A percentile compares a stretch with the other conserved stretches of the same genome.
Conservation (phyloP, 2,888 invertebrate species). For the Willowsia nigromaculata region DNA sequence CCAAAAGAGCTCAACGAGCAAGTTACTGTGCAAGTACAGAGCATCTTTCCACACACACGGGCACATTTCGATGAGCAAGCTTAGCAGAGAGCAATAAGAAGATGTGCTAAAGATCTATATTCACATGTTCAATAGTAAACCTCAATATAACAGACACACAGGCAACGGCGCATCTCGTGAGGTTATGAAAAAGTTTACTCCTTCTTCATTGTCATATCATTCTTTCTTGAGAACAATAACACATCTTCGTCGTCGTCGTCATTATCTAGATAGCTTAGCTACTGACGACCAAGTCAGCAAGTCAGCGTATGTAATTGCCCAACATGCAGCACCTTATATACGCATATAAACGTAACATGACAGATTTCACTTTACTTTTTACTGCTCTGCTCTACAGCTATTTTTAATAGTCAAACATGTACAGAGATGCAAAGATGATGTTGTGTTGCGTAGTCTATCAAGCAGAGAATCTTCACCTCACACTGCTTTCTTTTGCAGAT, state of each 20-base stretch:
- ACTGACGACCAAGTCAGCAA: background rate
- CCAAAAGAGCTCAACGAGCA: conserved; percentile 20
- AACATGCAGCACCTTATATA: background rate
- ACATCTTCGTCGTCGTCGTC: background rate
- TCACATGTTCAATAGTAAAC: background rate
- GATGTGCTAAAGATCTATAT: background rate
- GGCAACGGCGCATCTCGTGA: background rate
- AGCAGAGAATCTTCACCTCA: conserved; percentile 2
- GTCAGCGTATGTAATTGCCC: background rate
- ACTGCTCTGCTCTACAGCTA: background rate
- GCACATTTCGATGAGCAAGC: background rate
- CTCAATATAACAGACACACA: background rate
- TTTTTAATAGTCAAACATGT: background rate
- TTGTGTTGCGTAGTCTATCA: background rate
- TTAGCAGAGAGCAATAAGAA: background rate
- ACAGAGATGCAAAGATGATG: background rate
- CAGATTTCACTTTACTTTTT: conserved; percentile 59
- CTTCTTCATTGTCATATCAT: conserved; percentile 19
- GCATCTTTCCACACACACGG: background rate
- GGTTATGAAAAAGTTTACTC: background rate
- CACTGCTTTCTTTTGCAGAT: conserved; percentile 40
- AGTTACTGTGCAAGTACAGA: conserved; percentile 8
- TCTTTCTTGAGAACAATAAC: conserved; percentile 22
- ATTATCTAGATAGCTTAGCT: background rate
- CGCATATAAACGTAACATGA: background rate